phyloP scores from a whole-genome alignment of 2,113 vertebrate species.

The Leptobrachium ailaonicum region DNA sequence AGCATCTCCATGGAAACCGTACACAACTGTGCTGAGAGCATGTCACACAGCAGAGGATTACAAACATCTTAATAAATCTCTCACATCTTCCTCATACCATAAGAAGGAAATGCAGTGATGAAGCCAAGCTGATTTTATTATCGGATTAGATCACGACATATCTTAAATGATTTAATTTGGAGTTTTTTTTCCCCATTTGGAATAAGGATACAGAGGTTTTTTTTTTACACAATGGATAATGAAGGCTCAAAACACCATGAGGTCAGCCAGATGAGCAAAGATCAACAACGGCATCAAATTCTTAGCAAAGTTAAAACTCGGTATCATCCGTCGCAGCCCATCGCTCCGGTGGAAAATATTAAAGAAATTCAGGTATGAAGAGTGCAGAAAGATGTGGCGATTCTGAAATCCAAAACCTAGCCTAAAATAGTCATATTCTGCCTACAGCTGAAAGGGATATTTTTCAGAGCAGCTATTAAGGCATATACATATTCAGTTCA shows the following conservation, averaged over 20 bases:
- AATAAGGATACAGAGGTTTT: too few species aligned
- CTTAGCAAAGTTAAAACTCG: background rate
- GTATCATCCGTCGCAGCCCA: constrained; percentile 46
- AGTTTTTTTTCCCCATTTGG: too few species aligned
- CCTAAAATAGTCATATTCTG: too few species aligned
- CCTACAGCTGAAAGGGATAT: too few species aligned
- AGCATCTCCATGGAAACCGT: constrained; percentile 51
- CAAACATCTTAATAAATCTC: background rate
- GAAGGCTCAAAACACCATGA: background rate
- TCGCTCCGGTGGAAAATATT: constrained; percentile 54
- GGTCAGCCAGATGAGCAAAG: background rate
- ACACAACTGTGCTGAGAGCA: constrained; percentile 7
- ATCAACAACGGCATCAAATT: background rate
- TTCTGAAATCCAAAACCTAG: too few species aligned
- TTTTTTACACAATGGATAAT: background rate
- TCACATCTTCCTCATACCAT: background rate
- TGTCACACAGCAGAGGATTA: background rate
- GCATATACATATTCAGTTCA: too few species aligned
- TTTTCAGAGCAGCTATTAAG: too few species aligned
- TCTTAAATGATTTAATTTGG: too few species aligned
- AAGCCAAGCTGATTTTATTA: too few species aligned
- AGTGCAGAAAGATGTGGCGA: too few species aligned
- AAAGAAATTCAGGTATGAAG: constrained; percentile 66
- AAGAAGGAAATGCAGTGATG: background rate
- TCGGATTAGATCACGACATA: too few species aligned